These are phyloP conservation scores for Zapus hudsonius DNA, from an alignment of 2,113 vertebrate species.

Conservation along the genomic window DNA sequence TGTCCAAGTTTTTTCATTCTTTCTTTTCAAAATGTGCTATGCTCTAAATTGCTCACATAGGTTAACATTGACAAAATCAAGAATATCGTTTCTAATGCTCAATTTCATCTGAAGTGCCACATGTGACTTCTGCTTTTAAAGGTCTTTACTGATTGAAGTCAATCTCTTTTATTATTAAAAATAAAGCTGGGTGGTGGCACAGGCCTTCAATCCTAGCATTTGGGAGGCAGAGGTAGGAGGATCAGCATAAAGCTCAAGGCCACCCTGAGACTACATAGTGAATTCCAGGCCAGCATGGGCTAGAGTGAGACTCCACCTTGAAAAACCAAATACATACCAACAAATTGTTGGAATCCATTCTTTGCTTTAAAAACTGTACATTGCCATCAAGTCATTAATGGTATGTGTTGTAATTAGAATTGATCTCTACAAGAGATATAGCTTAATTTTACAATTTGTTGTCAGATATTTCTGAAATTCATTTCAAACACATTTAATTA, in stretches of 20 bases:
- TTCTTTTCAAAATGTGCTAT: neutral
- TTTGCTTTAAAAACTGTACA: neutral
- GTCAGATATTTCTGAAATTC: neutral
- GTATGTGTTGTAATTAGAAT: neutral
- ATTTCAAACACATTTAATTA: conserved; percentile 45
- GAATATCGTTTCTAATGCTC: neutral
- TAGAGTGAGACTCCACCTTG: too few species aligned
- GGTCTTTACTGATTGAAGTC: neutral
- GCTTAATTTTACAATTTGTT: conserved; percentile 20
- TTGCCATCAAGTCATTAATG: neutral
- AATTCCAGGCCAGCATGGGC: too few species aligned
- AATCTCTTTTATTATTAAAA: neutral
- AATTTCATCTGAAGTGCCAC: neutral
- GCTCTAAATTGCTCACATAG: neutral
- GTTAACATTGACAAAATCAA: neutral
- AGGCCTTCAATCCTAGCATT: too few species aligned
- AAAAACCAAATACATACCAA: neutral
- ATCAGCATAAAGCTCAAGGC: too few species aligned
- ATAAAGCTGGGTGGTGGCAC: too few species aligned
- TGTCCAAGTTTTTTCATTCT: neutral
- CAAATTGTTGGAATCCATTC: neutral
- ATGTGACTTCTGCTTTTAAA: neutral
- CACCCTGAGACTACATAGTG: too few species aligned
- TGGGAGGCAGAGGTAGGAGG: too few species aligned
- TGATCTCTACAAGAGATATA: neutral